phyloP scores from a whole-genome alignment of 2,888 invertebrate species.

The Acleris cristana region DNA sequence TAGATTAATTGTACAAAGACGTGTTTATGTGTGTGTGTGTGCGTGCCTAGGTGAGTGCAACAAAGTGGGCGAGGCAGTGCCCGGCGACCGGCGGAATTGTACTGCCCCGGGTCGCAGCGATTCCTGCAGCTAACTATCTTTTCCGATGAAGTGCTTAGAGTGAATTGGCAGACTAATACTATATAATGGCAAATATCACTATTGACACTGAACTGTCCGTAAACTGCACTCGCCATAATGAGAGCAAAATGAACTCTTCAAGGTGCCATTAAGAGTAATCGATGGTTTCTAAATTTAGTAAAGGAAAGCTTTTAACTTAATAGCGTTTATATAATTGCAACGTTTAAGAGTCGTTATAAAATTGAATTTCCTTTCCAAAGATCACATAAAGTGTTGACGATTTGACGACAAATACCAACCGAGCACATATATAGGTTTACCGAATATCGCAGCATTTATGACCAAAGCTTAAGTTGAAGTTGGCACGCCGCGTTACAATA shows the following conservation, averaged over 20 bases:
- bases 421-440: too few species aligned
- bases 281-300: conserved; percentile 4
- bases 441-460: background rate
- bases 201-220: conserved; percentile 52
- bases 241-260: conserved; percentile 40
- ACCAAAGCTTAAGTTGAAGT: too few species aligned
- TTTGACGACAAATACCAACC: background rate
- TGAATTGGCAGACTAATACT: conserved; percentile 57
- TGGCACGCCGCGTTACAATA: too few species aligned
- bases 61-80: conserved; percentile 49
- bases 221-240: conserved; percentile 29
- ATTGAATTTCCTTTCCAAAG: background rate
- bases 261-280: conserved; percentile 35
- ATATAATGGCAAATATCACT: conserved; percentile 57
- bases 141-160: conserved; percentile 59
- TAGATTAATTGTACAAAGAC: conserved; percentile 43
- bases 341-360: conserved; percentile 10
- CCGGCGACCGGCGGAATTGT: conserved; percentile 51
- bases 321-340: background rate
- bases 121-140: conserved; percentile 57
- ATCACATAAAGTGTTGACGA: background rate
- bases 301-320: conserved; percentile 14
- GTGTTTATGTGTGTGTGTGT: conserved; percentile 2
- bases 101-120: conserved; percentile 55
- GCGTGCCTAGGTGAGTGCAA: background rate